Evolutionary conservation across 2,113 vertebrate genomes (phyloP), one percentile per base, ranked within the genome.

Genomic region (Mohoua ochrocephala): DNA sequence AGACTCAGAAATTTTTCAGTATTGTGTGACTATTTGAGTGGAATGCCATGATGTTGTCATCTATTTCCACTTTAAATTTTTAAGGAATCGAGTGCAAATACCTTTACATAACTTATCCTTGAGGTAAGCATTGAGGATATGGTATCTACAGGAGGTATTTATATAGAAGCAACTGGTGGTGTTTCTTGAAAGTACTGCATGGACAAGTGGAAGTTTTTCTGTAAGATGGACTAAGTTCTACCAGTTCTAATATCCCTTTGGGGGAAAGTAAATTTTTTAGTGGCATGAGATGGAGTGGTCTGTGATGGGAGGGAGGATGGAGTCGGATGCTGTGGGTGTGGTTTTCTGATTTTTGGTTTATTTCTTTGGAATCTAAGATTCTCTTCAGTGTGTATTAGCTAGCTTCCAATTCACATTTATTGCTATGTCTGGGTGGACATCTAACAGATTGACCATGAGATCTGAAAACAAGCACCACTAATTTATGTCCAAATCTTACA

Each of bases 31-130:
- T 75, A 37, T 39, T 92, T 28, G 81, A 91, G 84, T 91, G 93
- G 91, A 95, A 80, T 94, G 91, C 60, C 53, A 52, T 63, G 30
- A 57, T 61, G 50, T 18, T 63, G 35, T 91, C 74, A 35, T 85
- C 76, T 49, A 19, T 81, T 95, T 96, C 91, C 95, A 92, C 92
- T 94, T 95, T 15, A 27, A 8, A 67, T 95, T 93, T 88, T 91
- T 96, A 92, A 96, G 53, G 67, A 77, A 88, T 59, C 83, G 57
- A 89, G 75, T 82, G 60, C 88, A 95, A 92, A 75, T 88, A 59
- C 57, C 53, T 21, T 84, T 97, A 92, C 79, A 52, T 82, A 87
- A 73, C 79, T 81, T 80, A 41, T 12, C 33, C 47, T 41, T 11
- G 15, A 89, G 56, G 21, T 61, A 88, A 88, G 63, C 6, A 10